These are phyloP conservation scores for Tachina grossa DNA, from an alignment of 2,888 invertebrate species.

Conservation along the genomic window DNA sequence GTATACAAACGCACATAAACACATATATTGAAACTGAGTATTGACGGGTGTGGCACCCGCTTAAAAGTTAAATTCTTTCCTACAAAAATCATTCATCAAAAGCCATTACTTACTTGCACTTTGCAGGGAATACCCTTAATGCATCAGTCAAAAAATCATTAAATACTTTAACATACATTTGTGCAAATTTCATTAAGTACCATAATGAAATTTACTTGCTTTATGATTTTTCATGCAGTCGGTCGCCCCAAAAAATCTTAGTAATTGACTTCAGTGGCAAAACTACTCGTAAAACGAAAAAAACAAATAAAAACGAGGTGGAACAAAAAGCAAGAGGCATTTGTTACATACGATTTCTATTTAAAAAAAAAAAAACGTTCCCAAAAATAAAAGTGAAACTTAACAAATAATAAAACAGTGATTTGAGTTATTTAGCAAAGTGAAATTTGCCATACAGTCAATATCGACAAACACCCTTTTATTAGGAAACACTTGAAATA, in stretches of 20 bases:
- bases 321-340: conserved; percentile 30
- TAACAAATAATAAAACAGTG: conserved; percentile 59
- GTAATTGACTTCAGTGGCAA: conserved; percentile 52
- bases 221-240: conserved; percentile 27
- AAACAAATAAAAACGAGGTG: neutral
- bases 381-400: conserved; percentile 11
- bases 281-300: neutral
- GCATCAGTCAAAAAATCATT: conserved; percentile 9
- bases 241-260: neutral
- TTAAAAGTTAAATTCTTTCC: too few relatives aligned
- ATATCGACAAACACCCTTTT: neutral
- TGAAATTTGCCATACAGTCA: conserved; percentile 42
- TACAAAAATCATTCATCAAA: neutral
- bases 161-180: conserved; percentile 50
- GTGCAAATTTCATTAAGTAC: conserved; percentile 55
- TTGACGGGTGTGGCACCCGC: too few relatives aligned
- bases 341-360: conserved; percentile 35
- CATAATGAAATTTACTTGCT: conserved; percentile 59
- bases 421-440: conserved; percentile 60
- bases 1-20: too few relatives aligned
- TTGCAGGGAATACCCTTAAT: conserved; percentile 2
- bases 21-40: too few relatives aligned
- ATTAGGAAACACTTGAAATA: conserved; percentile 24
- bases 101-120: neutral
- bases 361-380: neutral